A percentile compares a stretch with the other conserved stretches of the same genome.
phyloP scores from a whole-genome alignment of 2,888 invertebrate species.

The Agelastica alni region DNA sequence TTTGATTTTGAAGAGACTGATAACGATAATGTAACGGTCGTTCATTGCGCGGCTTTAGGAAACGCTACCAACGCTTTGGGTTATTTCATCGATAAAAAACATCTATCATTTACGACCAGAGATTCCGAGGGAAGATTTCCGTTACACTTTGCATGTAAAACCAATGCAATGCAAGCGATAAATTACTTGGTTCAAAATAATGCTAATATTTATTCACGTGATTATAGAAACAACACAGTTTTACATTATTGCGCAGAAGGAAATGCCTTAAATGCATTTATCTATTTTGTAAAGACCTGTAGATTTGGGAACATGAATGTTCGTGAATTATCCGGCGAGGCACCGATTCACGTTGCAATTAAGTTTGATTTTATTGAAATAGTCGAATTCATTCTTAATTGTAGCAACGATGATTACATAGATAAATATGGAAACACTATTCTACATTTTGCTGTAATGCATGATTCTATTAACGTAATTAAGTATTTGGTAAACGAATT shows the following conservation, averaged over 20 bases:
- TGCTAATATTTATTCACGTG: background rate
- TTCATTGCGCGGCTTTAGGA: slow-evolving; percentile 2
- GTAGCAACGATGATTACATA: background rate
- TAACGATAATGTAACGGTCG: background rate
- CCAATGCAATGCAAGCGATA: background rate
- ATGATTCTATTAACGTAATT: slow-evolving; percentile 10
- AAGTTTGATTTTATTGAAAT: slow-evolving; percentile 2
- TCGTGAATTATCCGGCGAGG: background rate
- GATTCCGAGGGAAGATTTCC: background rate
- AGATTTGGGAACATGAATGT: background rate
- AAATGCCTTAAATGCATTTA: background rate
- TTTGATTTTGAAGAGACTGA: background rate
- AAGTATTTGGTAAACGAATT: slow-evolving; percentile 9
- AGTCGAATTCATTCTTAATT: background rate
- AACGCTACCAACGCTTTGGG: background rate
- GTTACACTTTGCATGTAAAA: slow-evolving; percentile 4
- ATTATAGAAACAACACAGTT: background rate
- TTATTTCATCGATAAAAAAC: slow-evolving; percentile 1
- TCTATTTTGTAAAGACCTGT: background rate
- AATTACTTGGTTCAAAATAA: background rate
- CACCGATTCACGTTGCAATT: slow-evolving; percentile 6
- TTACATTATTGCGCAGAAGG: slow-evolving; percentile 1
- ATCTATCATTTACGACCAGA: background rate
- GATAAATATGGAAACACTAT: slow-evolving; percentile 5
- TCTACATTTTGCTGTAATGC: slow-evolving; percentile 6